These are phyloP conservation scores for Brotula barbata DNA, from an alignment of 2,797 vertebrate species.

Conservation along the genomic window DNA sequence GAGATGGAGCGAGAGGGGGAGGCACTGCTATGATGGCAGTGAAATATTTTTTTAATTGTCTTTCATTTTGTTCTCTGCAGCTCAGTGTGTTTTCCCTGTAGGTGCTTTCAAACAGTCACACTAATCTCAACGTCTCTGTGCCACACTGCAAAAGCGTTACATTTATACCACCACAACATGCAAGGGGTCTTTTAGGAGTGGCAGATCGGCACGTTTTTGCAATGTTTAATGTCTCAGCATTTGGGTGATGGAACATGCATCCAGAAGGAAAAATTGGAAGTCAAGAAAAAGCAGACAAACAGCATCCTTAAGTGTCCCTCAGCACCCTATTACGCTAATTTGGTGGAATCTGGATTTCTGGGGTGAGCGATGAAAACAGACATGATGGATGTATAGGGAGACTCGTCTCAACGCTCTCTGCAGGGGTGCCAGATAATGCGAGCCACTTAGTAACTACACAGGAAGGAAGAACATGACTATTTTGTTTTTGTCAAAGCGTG, in stretches of 20 bases:
- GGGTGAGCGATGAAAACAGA: constrained; percentile 17
- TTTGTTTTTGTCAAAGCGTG: constrained; percentile 10
- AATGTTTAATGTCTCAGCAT: constrained; percentile 17
- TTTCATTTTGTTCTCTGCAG: constrained; percentile 31
- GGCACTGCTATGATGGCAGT: constrained; percentile 7
- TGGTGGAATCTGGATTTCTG: constrained; percentile 21
- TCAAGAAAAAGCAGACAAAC: constrained; percentile 6
- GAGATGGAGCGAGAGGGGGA: constrained; percentile 5
- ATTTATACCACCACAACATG: constrained; percentile 14
- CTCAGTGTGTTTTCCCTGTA: constrained; percentile 14
- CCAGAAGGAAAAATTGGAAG: no score
- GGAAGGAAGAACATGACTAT: constrained; percentile 42
- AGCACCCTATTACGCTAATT: constrained; percentile 24
- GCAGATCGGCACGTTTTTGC: not conserved
- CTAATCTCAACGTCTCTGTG: not conserved
- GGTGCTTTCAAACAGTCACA: not conserved
- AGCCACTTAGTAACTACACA: constrained; percentile 54
- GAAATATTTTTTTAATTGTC: constrained; percentile 38
- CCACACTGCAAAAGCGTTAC: constrained; percentile 18
- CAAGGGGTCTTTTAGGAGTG: not conserved
- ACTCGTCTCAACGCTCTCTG: constrained; percentile 52
- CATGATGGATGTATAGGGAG: constrained; percentile 47
- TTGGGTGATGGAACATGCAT: no score
- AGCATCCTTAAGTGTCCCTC: constrained; percentile 16
- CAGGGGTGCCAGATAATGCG: constrained; percentile 56